Evolutionary conservation across 2,888 invertebrate species (phyloP), one percentile per base, ranked within the genome.

Genomic region (Crossocerus cetratus): DNA sequence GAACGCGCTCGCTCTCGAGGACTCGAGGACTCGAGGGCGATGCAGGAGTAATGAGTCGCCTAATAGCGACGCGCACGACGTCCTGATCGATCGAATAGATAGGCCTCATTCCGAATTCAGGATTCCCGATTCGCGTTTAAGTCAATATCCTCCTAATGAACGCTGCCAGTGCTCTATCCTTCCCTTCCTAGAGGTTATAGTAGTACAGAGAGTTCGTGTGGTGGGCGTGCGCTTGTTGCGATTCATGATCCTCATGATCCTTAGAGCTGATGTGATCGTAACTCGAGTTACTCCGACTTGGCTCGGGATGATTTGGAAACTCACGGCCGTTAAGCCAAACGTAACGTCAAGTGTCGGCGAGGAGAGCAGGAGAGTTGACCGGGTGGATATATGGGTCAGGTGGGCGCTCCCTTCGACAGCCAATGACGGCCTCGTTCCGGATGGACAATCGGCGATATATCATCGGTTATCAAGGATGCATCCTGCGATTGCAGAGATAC

Each of bases 361-460:
- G 60, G 60, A n/a, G n/a, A 44, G 53, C 64, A 53, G 60, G 60
- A 44, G 65, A 44, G 65, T 60, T 59, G 44, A 45, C 14, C 11
- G 8, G 13, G 3, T 13, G 8, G 22, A 45, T 44, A 76, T 76
- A 43, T 71, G 49, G 76, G 76, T 76, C 75, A 67, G 8, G 55
- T 53, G 23, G 55, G 44, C 45, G 57, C 62, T 18, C 42, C 62
- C 58, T 53, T 53, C 11, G 57, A 23, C 32, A 20, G n/a, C 23
- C 62, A 32, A n/a, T 59, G 69, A 69, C 69, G 44, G 65, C 71
- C 69, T 55, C 54, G 54, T 64, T 14, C n/a, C 20, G 43, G 59
- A 32, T 61, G 74, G 72, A 78, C 78, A 72, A 78, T 78, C 68
- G 69, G 18, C 56, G 21, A 56, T 69, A 73, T 67, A 75, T 76